Conservation (phyloP, 2,797 vertebrate species). For the Oreortyx pictus region DNA sequence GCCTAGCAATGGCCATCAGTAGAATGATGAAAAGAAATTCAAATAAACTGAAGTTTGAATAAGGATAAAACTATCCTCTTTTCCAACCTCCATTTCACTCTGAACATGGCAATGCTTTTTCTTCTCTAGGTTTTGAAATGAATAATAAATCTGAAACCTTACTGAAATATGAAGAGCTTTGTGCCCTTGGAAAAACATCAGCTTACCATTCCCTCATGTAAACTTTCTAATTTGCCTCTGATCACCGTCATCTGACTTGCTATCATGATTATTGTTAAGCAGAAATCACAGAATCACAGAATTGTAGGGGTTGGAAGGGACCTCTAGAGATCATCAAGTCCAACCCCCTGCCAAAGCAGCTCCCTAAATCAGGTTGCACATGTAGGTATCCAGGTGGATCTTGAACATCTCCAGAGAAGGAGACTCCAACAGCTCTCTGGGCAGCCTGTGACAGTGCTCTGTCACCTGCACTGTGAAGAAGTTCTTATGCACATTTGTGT, state of each 20-base stretch:
- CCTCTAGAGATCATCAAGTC: too few relatives aligned
- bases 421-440: too few relatives aligned
- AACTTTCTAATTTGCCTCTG: neutral
- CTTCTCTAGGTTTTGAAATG: neutral
- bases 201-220: too few relatives aligned
- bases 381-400: too few relatives aligned
- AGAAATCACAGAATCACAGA: neutral
- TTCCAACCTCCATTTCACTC: neutral
- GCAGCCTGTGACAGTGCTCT: too few relatives aligned
- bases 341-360: too few relatives aligned
- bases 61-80: neutral
- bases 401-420: too few relatives aligned
- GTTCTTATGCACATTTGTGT: too few relatives aligned
- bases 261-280: neutral
- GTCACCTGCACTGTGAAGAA: too few relatives aligned
- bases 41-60: neutral
- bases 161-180: neutral
- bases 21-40: neutral
- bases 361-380: too few relatives aligned
- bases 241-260: neutral
- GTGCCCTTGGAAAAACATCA: accelerated
- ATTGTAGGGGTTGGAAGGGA: too few relatives aligned
- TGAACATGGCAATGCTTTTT: accelerated
- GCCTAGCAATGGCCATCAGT: too few relatives aligned
- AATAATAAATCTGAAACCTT: neutral